Evolutionary conservation across 2,888 invertebrate species (phyloP).

Genomic region (Mellilla xanthometata): DNA sequence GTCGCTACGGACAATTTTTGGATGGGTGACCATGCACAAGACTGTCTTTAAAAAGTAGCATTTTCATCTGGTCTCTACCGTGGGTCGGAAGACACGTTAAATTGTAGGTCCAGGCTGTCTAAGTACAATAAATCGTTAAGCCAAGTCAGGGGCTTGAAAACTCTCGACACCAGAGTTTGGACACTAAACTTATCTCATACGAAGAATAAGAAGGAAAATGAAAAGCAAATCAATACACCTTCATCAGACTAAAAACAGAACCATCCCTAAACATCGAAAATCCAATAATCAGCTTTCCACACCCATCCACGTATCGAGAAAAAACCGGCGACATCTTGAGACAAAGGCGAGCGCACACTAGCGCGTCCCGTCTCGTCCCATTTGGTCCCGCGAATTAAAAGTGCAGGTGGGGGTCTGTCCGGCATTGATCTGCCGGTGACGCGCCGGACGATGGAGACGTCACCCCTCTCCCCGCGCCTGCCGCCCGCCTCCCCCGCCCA

Average conservation of each 20-base stretch:
- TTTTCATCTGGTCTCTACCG: too few relatives aligned
- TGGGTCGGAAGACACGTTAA: too few relatives aligned
- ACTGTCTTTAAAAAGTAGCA: too few relatives aligned
- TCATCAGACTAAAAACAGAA: not conserved
- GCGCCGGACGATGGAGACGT: constrained; percentile 68
- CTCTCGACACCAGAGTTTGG: too few relatives aligned
- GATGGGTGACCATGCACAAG: too few relatives aligned
- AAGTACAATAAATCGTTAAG: too few relatives aligned
- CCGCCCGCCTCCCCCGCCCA: constrained; percentile 34
- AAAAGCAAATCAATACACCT: too few relatives aligned
- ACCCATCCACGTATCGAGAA: constrained; percentile 19
- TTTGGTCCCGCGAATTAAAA: constrained; percentile 63
- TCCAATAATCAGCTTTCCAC: constrained; percentile 26
- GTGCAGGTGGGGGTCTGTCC: constrained; percentile 78
- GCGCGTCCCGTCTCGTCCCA: constrained; percentile 30
- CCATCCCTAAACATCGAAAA: constrained; percentile 9
- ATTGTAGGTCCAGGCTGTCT: too few relatives aligned
- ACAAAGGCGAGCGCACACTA: constrained; percentile 41
- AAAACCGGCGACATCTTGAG: constrained; percentile 31
- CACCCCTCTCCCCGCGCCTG: constrained; percentile 42
- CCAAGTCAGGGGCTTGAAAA: too few relatives aligned
- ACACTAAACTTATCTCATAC: too few relatives aligned
- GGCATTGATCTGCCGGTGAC: constrained; percentile 77
- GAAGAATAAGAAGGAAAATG: too few relatives aligned
- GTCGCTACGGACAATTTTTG: too few relatives aligned